These are phyloP conservation scores for Malurus alboscapulatus DNA, from an alignment of 2,113 vertebrate genomes.

Conservation along the genomic window DNA sequence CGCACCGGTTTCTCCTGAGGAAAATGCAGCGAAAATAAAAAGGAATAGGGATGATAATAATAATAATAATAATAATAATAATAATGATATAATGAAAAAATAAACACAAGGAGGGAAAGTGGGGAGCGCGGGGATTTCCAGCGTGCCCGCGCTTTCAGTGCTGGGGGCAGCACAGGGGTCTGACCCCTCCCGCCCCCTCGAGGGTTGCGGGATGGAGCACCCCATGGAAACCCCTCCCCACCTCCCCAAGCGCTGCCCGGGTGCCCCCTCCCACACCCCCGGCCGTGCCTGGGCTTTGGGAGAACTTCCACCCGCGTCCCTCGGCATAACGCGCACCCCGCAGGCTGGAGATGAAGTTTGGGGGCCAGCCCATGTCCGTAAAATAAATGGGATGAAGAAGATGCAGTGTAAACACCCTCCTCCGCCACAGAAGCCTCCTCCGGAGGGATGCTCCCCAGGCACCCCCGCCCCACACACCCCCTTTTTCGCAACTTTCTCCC, in stretches of 20 bases:
- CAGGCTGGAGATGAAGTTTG: not conserved
- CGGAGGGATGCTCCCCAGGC: not conserved
- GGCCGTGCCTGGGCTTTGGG: not conserved
- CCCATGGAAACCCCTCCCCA: not conserved
- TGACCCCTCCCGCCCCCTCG: not conserved
- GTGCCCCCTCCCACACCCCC: not conserved
- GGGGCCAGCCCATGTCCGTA: not conserved
- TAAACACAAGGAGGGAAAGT: not conserved
- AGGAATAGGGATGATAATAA: not conserved
- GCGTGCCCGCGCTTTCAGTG: not conserved
- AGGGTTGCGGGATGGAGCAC: not conserved
- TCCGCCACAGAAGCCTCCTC: not conserved
- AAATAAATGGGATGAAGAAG: not conserved
- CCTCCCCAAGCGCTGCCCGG: not conserved
- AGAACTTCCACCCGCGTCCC: not conserved
- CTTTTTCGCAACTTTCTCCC: constrained; percentile 4
- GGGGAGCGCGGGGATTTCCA: not conserved
- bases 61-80: not conserved
- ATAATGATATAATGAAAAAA: not conserved
- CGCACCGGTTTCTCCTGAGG: not conserved
- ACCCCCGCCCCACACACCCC: not conserved
- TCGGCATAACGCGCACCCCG: not conserved
- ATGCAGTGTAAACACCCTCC: not conserved
- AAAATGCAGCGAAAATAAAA: not conserved
- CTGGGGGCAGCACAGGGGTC: not conserved